Evolutionary conservation across 2,113 vertebrate genomes (phyloP).

Genomic region (Excalfactoria chinensis): DNA sequence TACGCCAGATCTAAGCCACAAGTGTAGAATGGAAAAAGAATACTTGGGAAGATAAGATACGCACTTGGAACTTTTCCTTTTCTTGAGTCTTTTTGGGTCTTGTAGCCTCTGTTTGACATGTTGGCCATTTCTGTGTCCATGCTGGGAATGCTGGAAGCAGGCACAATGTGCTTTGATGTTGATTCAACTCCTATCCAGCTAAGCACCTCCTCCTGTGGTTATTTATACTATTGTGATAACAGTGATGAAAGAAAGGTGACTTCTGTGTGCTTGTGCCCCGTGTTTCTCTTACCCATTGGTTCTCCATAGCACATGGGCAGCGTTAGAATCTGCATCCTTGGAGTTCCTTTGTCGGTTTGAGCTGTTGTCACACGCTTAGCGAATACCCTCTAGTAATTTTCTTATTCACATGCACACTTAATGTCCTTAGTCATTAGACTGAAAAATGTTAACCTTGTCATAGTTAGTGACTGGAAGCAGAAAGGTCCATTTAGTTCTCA

Average conservation of each 20-base stretch:
- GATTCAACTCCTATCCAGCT: background rate
- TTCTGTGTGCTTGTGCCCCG: background rate
- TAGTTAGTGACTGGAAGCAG: slow-evolving; percentile 75
- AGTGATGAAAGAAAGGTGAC: background rate
- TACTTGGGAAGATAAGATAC: background rate
- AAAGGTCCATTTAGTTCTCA: slow-evolving; percentile 73
- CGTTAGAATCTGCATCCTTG: background rate
- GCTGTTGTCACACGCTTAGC: slow-evolving; percentile 41
- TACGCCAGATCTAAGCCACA: background rate
- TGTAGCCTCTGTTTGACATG: background rate
- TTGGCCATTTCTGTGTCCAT: background rate
- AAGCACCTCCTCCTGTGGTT: accelerated
- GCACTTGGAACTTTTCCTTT: background rate
- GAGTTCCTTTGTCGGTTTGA: slow-evolving; percentile 10
- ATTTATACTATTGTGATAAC: background rate
- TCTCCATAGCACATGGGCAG: background rate
- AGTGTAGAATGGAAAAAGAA: background rate
- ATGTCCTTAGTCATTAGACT: slow-evolving; percentile 75
- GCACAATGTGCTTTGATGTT: background rate
- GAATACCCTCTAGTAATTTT: slow-evolving; percentile 62
- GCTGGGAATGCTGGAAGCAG: background rate
- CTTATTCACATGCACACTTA: slow-evolving; percentile 63
- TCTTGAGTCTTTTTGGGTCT: background rate
- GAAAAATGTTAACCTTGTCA: slow-evolving; percentile 79
- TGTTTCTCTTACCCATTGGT: background rate